These are phyloP conservation scores for Nannoperca australis DNA, from an alignment of 2,797 vertebrate genomes.

Conservation along the genomic window DNA sequence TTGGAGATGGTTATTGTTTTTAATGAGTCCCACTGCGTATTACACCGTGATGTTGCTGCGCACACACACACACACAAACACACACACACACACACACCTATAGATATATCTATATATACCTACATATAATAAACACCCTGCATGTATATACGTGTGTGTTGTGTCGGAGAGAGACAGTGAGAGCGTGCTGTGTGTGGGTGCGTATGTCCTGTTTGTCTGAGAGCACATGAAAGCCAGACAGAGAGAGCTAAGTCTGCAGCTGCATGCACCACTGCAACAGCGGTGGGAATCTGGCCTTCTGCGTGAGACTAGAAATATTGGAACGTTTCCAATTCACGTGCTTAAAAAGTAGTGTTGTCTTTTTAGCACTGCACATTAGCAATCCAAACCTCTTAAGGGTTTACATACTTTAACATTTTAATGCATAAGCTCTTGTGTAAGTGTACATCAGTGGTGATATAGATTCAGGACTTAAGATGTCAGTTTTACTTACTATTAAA, in stretches of 20 bases:
- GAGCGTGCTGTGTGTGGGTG: slow-evolving; percentile 36
- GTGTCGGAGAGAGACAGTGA: slow-evolving; percentile 19
- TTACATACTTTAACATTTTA: slow-evolving; percentile 4
- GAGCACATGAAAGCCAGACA: slow-evolving; percentile 56
- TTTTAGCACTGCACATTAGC: not conserved
- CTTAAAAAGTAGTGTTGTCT: not conserved
- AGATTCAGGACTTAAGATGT: not conserved
- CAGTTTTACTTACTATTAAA: not conserved
- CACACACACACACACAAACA: no score
- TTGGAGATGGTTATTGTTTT: slow-evolving; percentile 70
- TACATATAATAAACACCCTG: not conserved
- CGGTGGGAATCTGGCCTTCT: not conserved
- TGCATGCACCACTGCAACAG: slow-evolving; percentile 25
- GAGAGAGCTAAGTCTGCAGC: slow-evolving; percentile 27
- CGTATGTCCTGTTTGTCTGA: slow-evolving; percentile 47
- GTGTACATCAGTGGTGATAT: not conserved
- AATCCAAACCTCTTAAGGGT: not conserved
- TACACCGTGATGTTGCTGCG: slow-evolving; percentile 22
- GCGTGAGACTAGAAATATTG: not conserved
- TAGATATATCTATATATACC: not conserved
- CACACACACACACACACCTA: no score
- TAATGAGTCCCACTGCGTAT: slow-evolving; percentile 76
- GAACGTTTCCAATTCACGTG: not conserved
- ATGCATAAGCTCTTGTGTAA: not conserved
- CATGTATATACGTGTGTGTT: not conserved